Conservation (phyloP, 2,888 invertebrate genomes). For the Acronicta aceris region DNA sequence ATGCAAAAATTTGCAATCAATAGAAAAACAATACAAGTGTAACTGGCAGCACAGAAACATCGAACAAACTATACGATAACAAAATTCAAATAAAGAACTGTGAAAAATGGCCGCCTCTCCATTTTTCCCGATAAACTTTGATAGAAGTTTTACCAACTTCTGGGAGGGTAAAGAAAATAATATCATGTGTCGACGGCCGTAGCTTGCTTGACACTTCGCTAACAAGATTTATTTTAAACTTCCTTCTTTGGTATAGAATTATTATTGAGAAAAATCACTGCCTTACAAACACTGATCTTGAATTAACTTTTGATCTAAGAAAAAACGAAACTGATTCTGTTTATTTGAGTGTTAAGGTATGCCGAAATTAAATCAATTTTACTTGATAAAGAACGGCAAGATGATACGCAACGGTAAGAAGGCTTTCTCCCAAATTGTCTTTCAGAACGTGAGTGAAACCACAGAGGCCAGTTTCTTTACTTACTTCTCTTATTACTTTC, state of each 20-base stretch:
- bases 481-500: no score
- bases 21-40: conserved; percentile 3
- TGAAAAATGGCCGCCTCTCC: conserved; percentile 18
- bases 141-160: conserved; percentile 1
- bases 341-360: no score
- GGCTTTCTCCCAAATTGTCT: no score
- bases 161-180: conserved; percentile 6
- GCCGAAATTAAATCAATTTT: no score
- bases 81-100: conserved; percentile 20
- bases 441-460: no score
- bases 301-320: no score
- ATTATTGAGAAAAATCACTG: no score
- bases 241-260: neutral
- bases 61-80: neutral
- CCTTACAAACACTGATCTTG: no score
- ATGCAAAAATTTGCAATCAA: neutral
- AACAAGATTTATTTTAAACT: conserved; percentile 45
- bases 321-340: no score
- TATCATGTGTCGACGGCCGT: conserved; percentile 24
- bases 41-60: neutral
- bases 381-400: no score
- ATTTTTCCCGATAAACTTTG: conserved; percentile 26
- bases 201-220: conserved; percentile 25
- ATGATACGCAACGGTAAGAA: no score
- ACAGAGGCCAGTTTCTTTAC: no score